These are phyloP conservation scores for Hypocryptadius cinnamomeus DNA, from an alignment of 2,113 vertebrate genomes.

Conservation along the genomic window DNA sequence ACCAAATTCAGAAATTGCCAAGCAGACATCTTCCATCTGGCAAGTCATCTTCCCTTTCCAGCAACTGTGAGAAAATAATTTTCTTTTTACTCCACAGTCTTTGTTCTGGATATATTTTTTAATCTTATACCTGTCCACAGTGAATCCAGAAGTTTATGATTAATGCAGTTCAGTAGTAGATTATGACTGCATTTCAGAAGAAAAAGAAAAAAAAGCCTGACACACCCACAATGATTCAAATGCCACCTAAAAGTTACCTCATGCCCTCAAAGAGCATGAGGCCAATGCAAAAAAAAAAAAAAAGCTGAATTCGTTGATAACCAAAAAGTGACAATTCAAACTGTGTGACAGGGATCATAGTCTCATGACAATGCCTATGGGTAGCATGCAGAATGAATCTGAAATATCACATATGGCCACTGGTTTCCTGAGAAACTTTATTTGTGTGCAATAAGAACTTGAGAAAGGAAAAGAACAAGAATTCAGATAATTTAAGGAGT, in stretches of 20 bases:
- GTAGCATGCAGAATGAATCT: neutral
- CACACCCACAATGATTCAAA: neutral
- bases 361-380: neutral
- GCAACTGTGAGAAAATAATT: neutral
- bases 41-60: neutral
- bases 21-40: neutral
- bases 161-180: neutral
- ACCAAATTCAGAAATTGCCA: neutral
- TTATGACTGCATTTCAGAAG: neutral
- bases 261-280: neutral
- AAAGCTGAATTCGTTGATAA: neutral
- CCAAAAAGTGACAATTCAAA: neutral
- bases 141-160: neutral
- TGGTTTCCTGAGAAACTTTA: neutral
- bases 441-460: neutral
- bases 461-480: neutral
- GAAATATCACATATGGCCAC: neutral
- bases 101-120: neutral
- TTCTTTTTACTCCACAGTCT: neutral
- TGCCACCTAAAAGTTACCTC: neutral
- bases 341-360: accelerated
- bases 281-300: neutral
- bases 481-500: neutral
- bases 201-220: neutral
- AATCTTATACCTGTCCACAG: neutral